Percentiles rank a stretch among this genome's conserved stretches.
These are phyloP conservation scores for Cecidostiba fungosa DNA, from an alignment of 2,888 invertebrate species.

Conservation along the genomic window DNA sequence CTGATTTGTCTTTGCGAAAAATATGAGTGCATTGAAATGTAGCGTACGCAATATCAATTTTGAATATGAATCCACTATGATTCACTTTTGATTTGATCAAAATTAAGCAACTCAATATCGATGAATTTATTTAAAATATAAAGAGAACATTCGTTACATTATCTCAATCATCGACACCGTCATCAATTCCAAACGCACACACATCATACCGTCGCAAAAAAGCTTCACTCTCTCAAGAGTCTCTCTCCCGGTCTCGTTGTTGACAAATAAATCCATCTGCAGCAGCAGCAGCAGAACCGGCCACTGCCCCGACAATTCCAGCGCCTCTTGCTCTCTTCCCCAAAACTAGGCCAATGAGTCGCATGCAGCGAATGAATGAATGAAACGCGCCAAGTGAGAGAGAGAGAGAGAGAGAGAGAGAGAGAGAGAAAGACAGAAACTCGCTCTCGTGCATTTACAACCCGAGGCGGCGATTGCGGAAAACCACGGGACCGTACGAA, in stretches of 20 bases:
- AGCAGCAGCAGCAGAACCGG: background rate
- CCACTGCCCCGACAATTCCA: background rate
- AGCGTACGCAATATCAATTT: no score
- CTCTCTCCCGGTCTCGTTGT: background rate
- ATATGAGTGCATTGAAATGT: no score
- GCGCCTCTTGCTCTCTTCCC: background rate
- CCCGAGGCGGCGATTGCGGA: conserved; percentile 39
- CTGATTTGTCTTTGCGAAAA: no score
- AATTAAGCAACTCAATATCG: background rate
- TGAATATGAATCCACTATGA: background rate
- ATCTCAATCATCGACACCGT: background rate
- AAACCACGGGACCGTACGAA: conserved; percentile 42
- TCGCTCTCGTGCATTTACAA: conserved; percentile 14
- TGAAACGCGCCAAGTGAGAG: background rate
- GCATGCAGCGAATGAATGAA: conserved; percentile 41
- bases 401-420: no score
- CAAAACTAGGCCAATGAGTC: conserved; percentile 59
- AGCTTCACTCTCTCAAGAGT: background rate
- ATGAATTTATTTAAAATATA: background rate
- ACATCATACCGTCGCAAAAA: background rate
- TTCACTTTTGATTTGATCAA: background rate
- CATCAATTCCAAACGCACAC: background rate
- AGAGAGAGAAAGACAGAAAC: background rate
- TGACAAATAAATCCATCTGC: conserved; percentile 10
- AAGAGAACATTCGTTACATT: no score